These are phyloP conservation scores for Chrysemys picta DNA, from an alignment of 2,113 vertebrate species.

Conservation along the genomic window DNA sequence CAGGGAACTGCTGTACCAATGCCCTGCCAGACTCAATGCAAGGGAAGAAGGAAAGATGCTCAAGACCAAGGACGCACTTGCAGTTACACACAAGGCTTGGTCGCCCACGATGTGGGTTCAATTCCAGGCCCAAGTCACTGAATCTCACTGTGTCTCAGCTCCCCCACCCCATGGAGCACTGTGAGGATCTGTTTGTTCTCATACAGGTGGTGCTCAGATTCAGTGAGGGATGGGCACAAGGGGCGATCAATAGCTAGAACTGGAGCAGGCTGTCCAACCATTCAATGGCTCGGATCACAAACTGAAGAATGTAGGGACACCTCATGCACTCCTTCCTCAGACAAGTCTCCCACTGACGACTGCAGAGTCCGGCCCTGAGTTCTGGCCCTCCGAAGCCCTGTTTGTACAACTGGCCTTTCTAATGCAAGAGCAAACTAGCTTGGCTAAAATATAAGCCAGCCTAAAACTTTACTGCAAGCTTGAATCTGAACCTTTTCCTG, in stretches of 20 bases:
- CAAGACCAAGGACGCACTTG: not conserved
- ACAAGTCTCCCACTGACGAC: not conserved
- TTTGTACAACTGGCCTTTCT: not conserved
- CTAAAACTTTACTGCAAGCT: not conserved
- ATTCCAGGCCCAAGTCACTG: not conserved
- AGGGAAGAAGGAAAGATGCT: not conserved
- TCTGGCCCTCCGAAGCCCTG: not conserved
- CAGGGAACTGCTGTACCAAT: not conserved
- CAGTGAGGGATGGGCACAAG: not conserved
- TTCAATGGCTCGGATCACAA: not conserved
- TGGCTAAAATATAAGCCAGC: not conserved
- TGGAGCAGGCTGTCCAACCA: not conserved
- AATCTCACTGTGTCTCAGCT: not conserved
- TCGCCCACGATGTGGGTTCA: not conserved
- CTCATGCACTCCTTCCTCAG: not conserved
- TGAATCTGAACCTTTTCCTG: not conserved
- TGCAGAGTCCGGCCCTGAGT: not conserved
- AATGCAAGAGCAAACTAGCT: slow-evolving; percentile 2
- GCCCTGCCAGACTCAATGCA: not conserved
- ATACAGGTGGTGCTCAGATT: not conserved
- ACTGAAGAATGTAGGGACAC: not conserved
- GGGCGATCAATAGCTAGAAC: not conserved
- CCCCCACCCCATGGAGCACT: fast-evolving
- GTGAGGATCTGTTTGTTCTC: not conserved
- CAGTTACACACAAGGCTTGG: not conserved